phyloP scores from a whole-genome alignment of 2,113 vertebrate species.

The Bos javanicus region DNA sequence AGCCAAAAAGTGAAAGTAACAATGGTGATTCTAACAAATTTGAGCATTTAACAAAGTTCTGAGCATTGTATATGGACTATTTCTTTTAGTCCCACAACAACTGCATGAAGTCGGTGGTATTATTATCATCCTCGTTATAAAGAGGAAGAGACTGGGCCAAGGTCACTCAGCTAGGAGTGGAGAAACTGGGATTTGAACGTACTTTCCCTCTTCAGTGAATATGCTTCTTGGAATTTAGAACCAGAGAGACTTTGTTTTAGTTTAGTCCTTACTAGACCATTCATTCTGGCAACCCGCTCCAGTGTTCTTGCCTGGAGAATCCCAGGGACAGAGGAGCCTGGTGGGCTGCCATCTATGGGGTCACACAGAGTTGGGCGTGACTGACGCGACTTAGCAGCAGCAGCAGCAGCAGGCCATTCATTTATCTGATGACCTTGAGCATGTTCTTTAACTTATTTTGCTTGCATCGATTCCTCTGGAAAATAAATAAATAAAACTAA shows the following conservation, averaged over 20 bases:
- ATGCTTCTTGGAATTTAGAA: background rate
- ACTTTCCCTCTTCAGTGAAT: background rate
- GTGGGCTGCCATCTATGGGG: background rate
- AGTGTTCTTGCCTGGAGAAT: background rate
- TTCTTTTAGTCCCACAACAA: background rate
- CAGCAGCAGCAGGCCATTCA: background rate
- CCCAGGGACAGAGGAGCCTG: background rate
- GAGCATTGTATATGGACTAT: background rate
- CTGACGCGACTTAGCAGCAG: rapidly evolving
- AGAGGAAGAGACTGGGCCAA: background rate
- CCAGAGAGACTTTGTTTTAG: background rate
- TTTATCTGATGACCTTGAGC: background rate
- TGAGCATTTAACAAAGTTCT: background rate
- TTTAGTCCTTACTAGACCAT: background rate
- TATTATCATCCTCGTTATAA: background rate
- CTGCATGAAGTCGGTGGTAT: background rate
- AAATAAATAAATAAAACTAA: background rate
- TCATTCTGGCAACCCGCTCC: background rate
- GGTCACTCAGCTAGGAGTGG: background rate
- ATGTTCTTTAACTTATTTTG: background rate
- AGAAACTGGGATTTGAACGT: background rate
- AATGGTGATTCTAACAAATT: background rate
- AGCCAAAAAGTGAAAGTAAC: background rate
- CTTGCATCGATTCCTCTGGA: background rate
- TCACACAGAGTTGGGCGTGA: background rate